phyloP scores from a whole-genome alignment of 37 sponge, comb jelly and placozoan genomes.

The Axinella damicornis region DNA sequence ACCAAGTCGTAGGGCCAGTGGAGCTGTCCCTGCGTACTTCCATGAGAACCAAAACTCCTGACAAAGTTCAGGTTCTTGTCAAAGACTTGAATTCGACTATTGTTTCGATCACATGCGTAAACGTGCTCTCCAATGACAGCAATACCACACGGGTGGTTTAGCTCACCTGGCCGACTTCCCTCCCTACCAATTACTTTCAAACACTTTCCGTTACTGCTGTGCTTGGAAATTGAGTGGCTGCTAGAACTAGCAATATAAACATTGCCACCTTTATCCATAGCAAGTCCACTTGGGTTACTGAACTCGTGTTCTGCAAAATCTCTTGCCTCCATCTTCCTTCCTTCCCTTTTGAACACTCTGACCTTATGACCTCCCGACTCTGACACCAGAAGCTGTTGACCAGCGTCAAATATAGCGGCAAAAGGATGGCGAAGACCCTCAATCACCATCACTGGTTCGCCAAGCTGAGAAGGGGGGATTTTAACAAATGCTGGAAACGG shows the following conservation, averaged over 20 bases:
- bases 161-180: constrained; percentile 24
- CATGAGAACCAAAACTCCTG: constrained; percentile 30
- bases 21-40: constrained; percentile 28
- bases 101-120: constrained; percentile 50
- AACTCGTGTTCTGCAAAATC: not conserved
- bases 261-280: constrained; percentile 35
- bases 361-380: constrained; percentile 25
- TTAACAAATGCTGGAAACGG: constrained; percentile 27
- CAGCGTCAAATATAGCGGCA: constrained; percentile 19
- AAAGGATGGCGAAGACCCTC: constrained; percentile 27
- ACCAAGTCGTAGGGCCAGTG: constrained; percentile 48
- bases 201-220: constrained; percentile 10
- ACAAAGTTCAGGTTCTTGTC: constrained; percentile 8
- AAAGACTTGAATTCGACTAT: constrained; percentile 33
- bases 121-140: constrained; percentile 18
- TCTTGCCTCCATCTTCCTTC: not conserved
- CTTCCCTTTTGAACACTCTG: not conserved
- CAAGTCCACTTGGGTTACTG: constrained; percentile 43
- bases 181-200: constrained; percentile 12
- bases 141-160: constrained; percentile 46
- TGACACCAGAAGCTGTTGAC: constrained; percentile 34
- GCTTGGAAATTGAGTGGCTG: constrained; percentile 30
- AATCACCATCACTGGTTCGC: constrained; percentile 10
- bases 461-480: constrained; percentile 21
- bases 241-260: constrained; percentile 32